Evolutionary conservation across 2,113 vertebrate genomes (phyloP).

Genomic region (Sander vitreus): DNA sequence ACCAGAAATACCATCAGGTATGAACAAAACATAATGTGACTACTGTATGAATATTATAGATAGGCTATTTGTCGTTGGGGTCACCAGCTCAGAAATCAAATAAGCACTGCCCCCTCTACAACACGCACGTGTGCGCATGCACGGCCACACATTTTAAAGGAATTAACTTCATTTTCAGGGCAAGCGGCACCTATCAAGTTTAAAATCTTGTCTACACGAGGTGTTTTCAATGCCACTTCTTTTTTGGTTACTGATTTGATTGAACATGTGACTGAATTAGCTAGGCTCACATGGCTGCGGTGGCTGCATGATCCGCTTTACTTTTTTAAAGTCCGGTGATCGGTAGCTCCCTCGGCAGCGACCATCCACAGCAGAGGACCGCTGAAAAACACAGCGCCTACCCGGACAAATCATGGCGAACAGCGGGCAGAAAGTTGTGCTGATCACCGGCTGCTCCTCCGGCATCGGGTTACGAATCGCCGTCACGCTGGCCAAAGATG

Average conservation of each 20-base stretch:
- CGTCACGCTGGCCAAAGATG: slow-evolving; percentile 86
- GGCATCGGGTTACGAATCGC: slow-evolving; percentile 88
- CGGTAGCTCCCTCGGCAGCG: slow-evolving; percentile 72
- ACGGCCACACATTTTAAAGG: slow-evolving; percentile 49
- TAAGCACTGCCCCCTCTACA: slow-evolving; percentile 67
- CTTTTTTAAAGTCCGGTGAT: slow-evolving; percentile 78
- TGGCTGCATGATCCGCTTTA: slow-evolving; percentile 83
- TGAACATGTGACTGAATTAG: slow-evolving; percentile 84
- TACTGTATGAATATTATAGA: not conserved
- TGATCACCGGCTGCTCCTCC: slow-evolving; percentile 90
- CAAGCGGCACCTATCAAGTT: slow-evolving; percentile 52
- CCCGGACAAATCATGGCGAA: slow-evolving; percentile 84
- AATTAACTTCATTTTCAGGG: slow-evolving; percentile 54
- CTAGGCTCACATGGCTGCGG: slow-evolving; percentile 80
- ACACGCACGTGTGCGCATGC: slow-evolving; percentile 59
- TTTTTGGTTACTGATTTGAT: slow-evolving; percentile 63
- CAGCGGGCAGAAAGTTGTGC: slow-evolving; percentile 86
- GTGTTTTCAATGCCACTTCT: slow-evolving; percentile 56
- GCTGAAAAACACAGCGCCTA: slow-evolving; percentile 68
- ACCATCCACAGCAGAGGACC: slow-evolving; percentile 74
- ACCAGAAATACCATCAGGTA: not conserved
- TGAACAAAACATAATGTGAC: slow-evolving; percentile 2
- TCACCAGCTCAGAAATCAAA: slow-evolving; percentile 71
- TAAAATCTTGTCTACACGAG: slow-evolving; percentile 17
- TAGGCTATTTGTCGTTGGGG: slow-evolving; percentile 32